These are phyloP conservation scores for Chelonia mydas DNA, from an alignment of 2,797 vertebrate genomes.

Conservation along the genomic window DNA sequence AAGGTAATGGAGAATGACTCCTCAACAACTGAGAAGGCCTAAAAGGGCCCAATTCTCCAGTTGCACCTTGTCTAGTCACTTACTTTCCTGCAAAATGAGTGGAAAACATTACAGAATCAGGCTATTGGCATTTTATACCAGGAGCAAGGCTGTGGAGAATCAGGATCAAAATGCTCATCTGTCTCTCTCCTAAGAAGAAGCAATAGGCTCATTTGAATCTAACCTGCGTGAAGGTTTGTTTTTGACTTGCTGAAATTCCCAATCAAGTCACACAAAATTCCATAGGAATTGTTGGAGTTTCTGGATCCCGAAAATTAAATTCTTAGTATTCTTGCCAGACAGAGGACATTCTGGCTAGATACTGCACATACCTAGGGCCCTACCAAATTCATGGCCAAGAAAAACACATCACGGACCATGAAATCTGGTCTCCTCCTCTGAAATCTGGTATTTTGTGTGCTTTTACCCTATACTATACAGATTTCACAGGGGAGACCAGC, in stretches of 20 bases:
- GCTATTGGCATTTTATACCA: neutral
- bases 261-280: neutral
- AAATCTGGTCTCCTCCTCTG: too few relatives aligned
- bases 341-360: neutral
- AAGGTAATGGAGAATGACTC: neutral
- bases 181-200: neutral
- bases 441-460: too few relatives aligned
- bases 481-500: too few relatives aligned
- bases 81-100: neutral
- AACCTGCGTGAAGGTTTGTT: neutral
- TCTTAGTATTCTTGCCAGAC: neutral
- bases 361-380: neutral
- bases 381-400: too few relatives aligned
- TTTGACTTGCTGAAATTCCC: too few relatives aligned
- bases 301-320: neutral
- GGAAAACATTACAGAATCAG: neutral
- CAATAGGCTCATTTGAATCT: neutral
- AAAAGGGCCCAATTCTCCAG: neutral
- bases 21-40: neutral
- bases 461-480: too few relatives aligned
- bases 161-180: neutral
- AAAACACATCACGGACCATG: too few relatives aligned
- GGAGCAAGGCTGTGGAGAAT: neutral
- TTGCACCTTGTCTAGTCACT: neutral
- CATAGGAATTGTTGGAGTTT: neutral